Percentiles rank a stretch among this genome's conserved stretches.
Evolutionary conservation across 53 echinoderm and acorn worm genomes (phyloP).

Genomic region (Echinarachnius parma): DNA sequence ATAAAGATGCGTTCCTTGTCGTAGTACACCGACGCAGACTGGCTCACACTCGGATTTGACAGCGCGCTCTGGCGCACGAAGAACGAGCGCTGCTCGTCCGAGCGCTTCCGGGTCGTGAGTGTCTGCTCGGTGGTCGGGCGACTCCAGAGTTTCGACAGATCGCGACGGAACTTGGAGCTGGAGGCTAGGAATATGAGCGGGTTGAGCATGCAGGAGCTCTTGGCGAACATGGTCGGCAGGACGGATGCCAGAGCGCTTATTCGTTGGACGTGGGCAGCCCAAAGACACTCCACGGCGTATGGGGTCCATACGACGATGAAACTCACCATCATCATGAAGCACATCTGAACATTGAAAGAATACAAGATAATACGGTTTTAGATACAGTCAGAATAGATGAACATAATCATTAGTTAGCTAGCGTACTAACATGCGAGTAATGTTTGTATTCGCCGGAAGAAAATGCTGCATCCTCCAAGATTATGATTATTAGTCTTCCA

Average conservation of each 20-base stretch:
- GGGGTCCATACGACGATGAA: slow-evolving; percentile 75
- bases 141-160: slow-evolving; percentile 33
- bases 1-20: slow-evolving; percentile 70
- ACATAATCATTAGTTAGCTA: too few species aligned
- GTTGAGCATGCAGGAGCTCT: slow-evolving; percentile 76
- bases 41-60: slow-evolving; percentile 3
- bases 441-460: too few species aligned
- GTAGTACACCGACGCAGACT: slow-evolving; percentile 56
- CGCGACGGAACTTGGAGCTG: slow-evolving; percentile 61
- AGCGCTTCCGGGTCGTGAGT: not conserved
- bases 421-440: too few species aligned
- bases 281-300: slow-evolving; percentile 55
- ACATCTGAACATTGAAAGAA: slow-evolving; percentile 54
- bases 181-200: slow-evolving; percentile 57
- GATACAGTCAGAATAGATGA: not conserved
- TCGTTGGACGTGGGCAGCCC: slow-evolving; percentile 21
- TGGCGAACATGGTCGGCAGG: slow-evolving; percentile 73
- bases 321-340: slow-evolving; percentile 51
- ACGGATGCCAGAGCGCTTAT: slow-evolving; percentile 26
- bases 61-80: slow-evolving; percentile 32
- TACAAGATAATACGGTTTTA: not conserved
- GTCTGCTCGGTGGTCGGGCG: slow-evolving; percentile 19
- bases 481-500: too few species aligned
- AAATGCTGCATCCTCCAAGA: too few species aligned
- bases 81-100: not conserved